Conservation (phyloP, 2,888 invertebrate genomes). For the Herminia tarsipennalis region DNA sequence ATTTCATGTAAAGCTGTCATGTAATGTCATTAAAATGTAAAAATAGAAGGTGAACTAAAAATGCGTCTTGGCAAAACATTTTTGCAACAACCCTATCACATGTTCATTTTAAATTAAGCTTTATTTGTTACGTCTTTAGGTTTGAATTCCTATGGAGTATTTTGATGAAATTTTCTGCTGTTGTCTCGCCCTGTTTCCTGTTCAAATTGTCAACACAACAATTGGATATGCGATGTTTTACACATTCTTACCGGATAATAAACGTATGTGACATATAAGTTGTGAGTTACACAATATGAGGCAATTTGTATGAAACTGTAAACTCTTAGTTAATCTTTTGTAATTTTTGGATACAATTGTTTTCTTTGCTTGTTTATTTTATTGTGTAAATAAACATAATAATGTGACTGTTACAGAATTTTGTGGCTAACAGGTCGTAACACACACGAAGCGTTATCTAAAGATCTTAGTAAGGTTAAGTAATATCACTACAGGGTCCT, state of each 20-base stretch:
- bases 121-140: constrained; percentile 9
- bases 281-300: constrained; percentile 36
- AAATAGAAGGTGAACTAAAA: constrained; percentile 40
- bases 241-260: constrained; percentile 48
- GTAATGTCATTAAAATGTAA: constrained; percentile 52
- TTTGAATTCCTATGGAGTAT: constrained; percentile 28
- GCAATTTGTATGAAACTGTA: constrained; percentile 11
- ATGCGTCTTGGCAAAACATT: constrained; percentile 37
- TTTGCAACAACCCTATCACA: constrained; percentile 43
- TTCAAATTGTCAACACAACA: constrained; percentile 72
- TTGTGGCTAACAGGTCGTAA: background rate
- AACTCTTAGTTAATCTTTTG: constrained; percentile 11
- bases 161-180: constrained; percentile 40
- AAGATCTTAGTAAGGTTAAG: background rate
- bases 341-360: constrained; percentile 13
- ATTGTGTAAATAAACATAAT: constrained; percentile 7
- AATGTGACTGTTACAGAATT: background rate
- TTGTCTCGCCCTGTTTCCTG: constrained; percentile 73
- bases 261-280: constrained; percentile 24
- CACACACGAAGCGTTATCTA: too few species aligned
- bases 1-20: constrained; percentile 45
- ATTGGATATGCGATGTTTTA: constrained; percentile 56
- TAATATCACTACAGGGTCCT: too few species aligned
- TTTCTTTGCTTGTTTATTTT: constrained; percentile 3
- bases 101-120: background rate